Conservation (phyloP, 2,888 invertebrate species). For the Limnephilus marmoratus region DNA sequence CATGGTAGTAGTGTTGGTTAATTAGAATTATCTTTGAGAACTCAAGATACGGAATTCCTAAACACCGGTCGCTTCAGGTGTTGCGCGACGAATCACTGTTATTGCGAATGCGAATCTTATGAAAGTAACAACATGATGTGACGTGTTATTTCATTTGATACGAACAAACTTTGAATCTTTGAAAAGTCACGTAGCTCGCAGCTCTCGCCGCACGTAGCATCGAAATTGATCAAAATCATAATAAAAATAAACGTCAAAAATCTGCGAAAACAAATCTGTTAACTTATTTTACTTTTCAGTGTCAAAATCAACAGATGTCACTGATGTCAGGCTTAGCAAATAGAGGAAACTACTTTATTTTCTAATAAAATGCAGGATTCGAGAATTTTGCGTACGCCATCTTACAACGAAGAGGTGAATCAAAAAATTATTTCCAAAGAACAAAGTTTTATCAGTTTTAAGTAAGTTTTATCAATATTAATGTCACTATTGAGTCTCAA, state of each 20-base stretch:
- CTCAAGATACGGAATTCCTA: neutral
- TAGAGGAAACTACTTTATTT: neutral
- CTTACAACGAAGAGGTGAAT: neutral
- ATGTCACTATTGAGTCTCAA: too few relatives aligned
- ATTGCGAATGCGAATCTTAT: neutral
- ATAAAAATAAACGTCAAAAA: neutral
- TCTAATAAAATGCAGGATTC: neutral
- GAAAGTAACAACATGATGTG: neutral
- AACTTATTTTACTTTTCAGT: neutral
- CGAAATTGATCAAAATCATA: too few relatives aligned
- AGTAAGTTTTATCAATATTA: too few relatives aligned
- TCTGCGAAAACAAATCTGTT: neutral
- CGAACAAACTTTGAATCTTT: neutral
- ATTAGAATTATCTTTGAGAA: neutral
- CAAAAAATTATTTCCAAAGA: too few relatives aligned
- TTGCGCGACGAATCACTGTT: neutral
- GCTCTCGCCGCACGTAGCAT: neutral
- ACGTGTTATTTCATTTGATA: neutral
- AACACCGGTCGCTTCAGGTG: neutral
- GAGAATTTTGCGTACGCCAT: neutral
- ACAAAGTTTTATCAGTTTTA: too few relatives aligned
- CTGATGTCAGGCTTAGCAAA: neutral
- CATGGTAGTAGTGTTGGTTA: constrained; percentile 29
- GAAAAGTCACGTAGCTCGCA: neutral
- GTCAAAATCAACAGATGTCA: neutral